phyloP scores from a whole-genome alignment of 2,888 invertebrate species.

The Eupithecia subfuscata region DNA sequence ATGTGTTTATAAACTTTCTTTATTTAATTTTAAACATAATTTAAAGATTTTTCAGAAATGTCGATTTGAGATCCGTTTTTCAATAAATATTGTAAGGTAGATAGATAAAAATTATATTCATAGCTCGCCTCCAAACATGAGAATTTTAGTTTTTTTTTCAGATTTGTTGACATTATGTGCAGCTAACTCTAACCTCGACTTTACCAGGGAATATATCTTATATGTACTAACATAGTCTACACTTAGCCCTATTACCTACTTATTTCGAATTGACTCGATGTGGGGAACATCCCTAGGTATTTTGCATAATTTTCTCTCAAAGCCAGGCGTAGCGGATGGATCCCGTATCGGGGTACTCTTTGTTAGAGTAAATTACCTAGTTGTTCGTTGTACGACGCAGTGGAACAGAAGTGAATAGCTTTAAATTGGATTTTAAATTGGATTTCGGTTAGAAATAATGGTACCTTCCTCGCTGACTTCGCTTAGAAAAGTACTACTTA shows the following conservation, averaged over 20 bases:
- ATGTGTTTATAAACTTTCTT: no score
- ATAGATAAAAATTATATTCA: no score
- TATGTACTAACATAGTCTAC: neutral
- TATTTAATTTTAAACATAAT: no score
- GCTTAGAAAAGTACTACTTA: no score
- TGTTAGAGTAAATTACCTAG: conserved; percentile 3
- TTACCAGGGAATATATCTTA: neutral
- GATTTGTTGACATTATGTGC: no score
- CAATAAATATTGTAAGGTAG: no score
- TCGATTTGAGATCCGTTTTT: no score
- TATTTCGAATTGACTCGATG: neutral
- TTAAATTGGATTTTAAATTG: neutral
- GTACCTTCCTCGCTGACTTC: neutral
- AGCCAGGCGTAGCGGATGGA: neutral
- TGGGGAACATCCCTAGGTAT: neutral
- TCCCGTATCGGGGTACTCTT: neutral
- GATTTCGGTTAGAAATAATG: neutral
- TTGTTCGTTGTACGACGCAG: neutral
- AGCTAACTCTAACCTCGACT: no score
- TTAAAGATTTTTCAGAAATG: no score
- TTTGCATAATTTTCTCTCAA: neutral
- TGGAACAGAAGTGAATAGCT: neutral
- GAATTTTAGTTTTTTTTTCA: no score
- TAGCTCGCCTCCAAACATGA: no score
- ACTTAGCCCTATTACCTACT: neutral